phyloP scores from a whole-genome alignment of 1,140 invertebrate species.

The Temnothorax curvispinosus region DNA sequence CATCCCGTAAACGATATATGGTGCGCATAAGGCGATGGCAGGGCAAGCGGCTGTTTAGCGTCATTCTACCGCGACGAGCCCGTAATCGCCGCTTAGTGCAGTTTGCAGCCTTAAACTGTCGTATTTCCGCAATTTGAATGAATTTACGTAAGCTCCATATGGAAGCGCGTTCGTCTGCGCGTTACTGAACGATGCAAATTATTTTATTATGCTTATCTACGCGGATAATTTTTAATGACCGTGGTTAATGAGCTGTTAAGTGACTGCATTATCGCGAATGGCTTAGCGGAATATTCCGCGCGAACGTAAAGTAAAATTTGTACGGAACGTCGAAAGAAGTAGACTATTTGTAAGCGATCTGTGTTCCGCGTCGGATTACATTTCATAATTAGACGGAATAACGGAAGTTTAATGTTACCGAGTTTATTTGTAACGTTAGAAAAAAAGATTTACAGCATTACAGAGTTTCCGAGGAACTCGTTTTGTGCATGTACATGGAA shows the following conservation, averaged over 20 bases:
- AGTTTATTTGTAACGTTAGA: neutral
- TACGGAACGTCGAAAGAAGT: neutral
- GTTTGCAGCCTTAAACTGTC: constrained; percentile 66
- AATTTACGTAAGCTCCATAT: constrained; percentile 65
- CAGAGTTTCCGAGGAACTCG: neutral
- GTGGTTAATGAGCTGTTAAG: constrained; percentile 54
- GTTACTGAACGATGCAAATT: constrained; percentile 50
- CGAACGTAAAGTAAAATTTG: constrained; percentile 16
- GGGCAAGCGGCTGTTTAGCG: constrained; percentile 58
- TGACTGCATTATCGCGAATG: constrained; percentile 47
- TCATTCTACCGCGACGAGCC: constrained; percentile 38
- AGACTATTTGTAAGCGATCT: neutral
- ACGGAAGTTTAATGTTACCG: neutral
- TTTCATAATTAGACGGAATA: neutral
- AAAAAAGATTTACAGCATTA: neutral
- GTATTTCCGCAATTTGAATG: constrained; percentile 69
- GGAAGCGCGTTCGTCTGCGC: neutral
- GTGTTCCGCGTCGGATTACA: neutral
- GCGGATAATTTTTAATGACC: constrained; percentile 66
- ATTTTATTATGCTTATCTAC: constrained; percentile 68
- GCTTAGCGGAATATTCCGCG: constrained; percentile 3
- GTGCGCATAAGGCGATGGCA: constrained; percentile 44
- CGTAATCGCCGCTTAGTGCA: constrained; percentile 65
- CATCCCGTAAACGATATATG: constrained; percentile 5
- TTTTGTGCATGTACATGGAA: neutral